Base-by-base conservation (phyloP, 2,888 invertebrate genomes). In the Tetramorium bicarinatum region DNA sequence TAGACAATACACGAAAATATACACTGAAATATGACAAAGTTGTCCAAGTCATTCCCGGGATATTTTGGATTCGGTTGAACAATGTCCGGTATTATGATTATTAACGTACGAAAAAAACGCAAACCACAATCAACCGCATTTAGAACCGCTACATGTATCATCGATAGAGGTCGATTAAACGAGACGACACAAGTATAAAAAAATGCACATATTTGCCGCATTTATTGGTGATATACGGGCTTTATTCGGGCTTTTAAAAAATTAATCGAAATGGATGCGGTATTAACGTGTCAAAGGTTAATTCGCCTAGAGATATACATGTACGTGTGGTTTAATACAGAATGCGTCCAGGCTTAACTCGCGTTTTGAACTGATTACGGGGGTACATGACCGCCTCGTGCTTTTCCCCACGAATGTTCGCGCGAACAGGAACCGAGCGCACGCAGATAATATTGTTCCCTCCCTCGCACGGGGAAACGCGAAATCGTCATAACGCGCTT, bases 341-440 rank as follows among this genome's bases (percentile, higher is more conserved):
- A 34, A 71, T 34, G 71, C 76, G 18, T 15, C 34, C 56, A 41
- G 21, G 67, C 29, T 79, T 69, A 69, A 79, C 44, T 79, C 59
- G 59, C 74, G 38, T 76, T 76, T 76, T 76, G 76, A 64, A 64
- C 52, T 72, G 74, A 72, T 79, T 79, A 59, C 47, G 44, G 25
- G 25, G 47, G n/a, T 44, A 54, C 79, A 79, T 38, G 74, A 47
- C 79, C 79, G 21, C 72, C 59, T 47, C 72, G 21, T 79, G 56
- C 74, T 74, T 59, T 79, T 71, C 59, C 74, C 56, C 47, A 66
- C 15, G 79, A 79, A 79, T 71, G 71, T 67, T 25, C 77, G 52
- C 52, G 49, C 38, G 25, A 38, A 66, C 38, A 47, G 49, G 62
- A 49, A 67, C 18, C 72, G 47, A 44, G 54, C 29, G 54, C 41